Base-by-base conservation (phyloP, 2,888 invertebrate species). In the Leptogaster cylindrica region DNA sequence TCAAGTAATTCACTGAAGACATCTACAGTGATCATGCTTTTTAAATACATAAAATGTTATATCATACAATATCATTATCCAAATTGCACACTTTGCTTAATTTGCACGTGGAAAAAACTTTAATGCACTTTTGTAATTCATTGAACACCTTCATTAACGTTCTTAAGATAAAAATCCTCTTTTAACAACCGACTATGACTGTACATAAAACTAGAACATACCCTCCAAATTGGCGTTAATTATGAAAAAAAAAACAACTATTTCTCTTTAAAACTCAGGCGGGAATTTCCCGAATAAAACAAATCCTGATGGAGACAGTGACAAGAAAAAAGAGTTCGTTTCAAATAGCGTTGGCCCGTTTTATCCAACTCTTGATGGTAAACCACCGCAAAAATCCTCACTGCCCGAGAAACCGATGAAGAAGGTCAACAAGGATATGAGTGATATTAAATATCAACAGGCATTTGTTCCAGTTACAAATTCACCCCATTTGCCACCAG, bases 401-500 rank as follows among this genome's bases (percentile, higher is more conserved):
- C 72, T 69, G 16, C 73, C 70, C 64, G 73, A 71, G 39, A 73
- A 73, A 33, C 74, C 73, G 51, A 67, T 63, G 7, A 75, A 75
- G 65, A 73, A 74, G 68, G 70, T 73, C 10, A 64, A 68, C 7
- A 73, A 73, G 70, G 70, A 70, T 44, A 28, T 4, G 2, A 44
- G 8, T 1, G 41, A 55, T 39, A 41, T 79, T 28, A 80, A 79
- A 68, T 79, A 79, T 68, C 78, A 77, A 66, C 77, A 65, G 48
- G 65, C 71, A 6, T 73, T 72, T 50, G 71, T 74, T 52, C 73
- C 74, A 58, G 33, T 73, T 64, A 66, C 68, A 64, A 65, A 71
- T 72, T 72, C 71, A 72, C 73, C 61, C 72, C 78, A 70, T 85
- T 71, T 14, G 83, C 83, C n/a, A 85, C 84, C 0, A 74, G 55